Base-by-base conservation (phyloP, 2,113 vertebrate genomes). In the Ranitomeya variabilis region DNA sequence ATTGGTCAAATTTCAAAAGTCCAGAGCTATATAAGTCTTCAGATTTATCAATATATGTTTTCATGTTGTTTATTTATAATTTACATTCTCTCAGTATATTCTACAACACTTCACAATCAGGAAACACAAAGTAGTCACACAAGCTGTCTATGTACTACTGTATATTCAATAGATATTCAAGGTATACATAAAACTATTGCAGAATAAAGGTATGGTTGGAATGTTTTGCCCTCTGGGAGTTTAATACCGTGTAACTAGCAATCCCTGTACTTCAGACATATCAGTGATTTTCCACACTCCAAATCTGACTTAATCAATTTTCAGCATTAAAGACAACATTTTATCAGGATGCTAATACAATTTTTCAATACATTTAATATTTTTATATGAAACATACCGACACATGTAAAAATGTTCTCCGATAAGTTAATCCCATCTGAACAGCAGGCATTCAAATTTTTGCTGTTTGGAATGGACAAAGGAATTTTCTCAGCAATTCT, bases 271-370 rank as follows among this genome's bases (percentile, higher is more conserved):
- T 85, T 89, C 87, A 89, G 87, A 85, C 81, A 84, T 89, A 89
- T 89, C 81, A 79, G 81, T 67, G 73, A 89, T 89, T 89, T 89
- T 89, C 81, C 84, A 7, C 87, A 89, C 73, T 85, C 87, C 73
- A 79, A 79, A 78, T 69, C 73, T 45, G 45, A 79, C 51, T 69
- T 69, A 89, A 89, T 89, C 81, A 89, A 89, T 89, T 89, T 88
- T 79, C 74, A 85, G 81, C 87, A 51, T 85, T 85, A 79, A 83
- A 85, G 73, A 85, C 69, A 83, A 84, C 81, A 89, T 85, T 84
- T 88, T 89, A 85, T 85, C 87, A 85, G 87, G 74, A 89, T 54
- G 16, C 71, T 79, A 89, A 79, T 85, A 89, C 51, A 89, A 69
- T 85, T 89, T 89, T 89, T 62, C 82, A 85, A 79, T 89, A 83